Percentiles rank a stretch among this genome's conserved stretches.
Evolutionary conservation across 2,113 vertebrate genomes (phyloP).

Genomic region (Carettochelys insculpta): DNA sequence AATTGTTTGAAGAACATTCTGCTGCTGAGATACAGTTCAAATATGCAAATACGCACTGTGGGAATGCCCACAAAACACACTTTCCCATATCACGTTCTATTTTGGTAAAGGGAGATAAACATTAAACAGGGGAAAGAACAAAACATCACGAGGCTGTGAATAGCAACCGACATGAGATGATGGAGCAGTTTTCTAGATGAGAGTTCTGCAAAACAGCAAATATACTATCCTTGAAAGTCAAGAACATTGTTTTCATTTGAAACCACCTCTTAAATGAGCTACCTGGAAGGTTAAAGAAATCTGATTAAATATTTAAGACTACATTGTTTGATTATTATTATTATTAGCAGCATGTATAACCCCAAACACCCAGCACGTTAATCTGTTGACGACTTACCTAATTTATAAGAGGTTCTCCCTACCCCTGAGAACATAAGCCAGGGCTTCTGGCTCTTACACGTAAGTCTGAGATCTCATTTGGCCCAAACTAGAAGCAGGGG

Average conservation of each 20-base stretch:
- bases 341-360: constrained; percentile 36
- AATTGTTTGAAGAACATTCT: constrained; percentile 31
- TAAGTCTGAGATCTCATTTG: constrained; percentile 1
- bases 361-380: constrained; percentile 1
- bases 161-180: constrained; percentile 9
- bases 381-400: constrained; percentile 42
- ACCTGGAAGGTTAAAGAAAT: background rate
- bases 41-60: constrained; percentile 60
- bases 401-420: background rate
- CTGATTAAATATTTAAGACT: constrained; percentile 49
- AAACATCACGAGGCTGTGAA: background rate
- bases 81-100: constrained; percentile 38
- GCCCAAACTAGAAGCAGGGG: background rate
- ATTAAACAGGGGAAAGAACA: constrained; percentile 44
- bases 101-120: constrained; percentile 48
- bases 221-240: constrained; percentile 10
- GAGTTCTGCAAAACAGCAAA: constrained; percentile 21
- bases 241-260: constrained; percentile 24
- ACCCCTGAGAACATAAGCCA: background rate
- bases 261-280: background rate
- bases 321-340: constrained; percentile 29
- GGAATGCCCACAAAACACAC: constrained; percentile 53
- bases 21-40: constrained; percentile 49
- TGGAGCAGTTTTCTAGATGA: background rate
- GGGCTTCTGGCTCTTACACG: background rate